A percentile compares a stretch with the other conserved stretches of the same genome.
These are phyloP conservation scores for Platichthys stellatus DNA, from an alignment of 2,113 vertebrate species.

Conservation along the genomic window DNA sequence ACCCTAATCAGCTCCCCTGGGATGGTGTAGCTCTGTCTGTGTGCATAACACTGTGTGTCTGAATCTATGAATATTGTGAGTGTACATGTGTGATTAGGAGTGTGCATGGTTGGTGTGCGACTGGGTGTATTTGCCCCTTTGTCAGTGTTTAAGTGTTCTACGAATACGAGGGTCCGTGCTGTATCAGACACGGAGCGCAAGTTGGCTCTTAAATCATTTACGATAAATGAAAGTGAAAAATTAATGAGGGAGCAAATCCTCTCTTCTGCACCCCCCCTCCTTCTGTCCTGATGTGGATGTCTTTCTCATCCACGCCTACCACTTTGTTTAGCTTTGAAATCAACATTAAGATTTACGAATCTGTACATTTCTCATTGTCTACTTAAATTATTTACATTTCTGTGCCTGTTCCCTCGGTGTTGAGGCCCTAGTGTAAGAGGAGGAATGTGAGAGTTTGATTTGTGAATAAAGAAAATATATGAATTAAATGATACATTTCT, in stretches of 20 bases:
- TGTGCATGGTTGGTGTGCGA: not conserved
- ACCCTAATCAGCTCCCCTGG: constrained; percentile 75
- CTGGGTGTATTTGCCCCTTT: constrained; percentile 1
- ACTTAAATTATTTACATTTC: not conserved
- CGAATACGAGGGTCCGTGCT: constrained; percentile 7
- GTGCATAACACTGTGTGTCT: constrained; percentile 20
- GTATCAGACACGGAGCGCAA: constrained; percentile 42
- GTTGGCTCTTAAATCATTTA: constrained; percentile 71
- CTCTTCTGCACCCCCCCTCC: constrained; percentile 30
- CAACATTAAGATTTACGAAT: not conserved
- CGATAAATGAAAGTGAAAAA: constrained; percentile 69
- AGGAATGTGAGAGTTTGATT: too few species aligned
- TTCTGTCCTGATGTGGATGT: constrained; percentile 26
- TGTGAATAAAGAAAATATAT: too few species aligned
- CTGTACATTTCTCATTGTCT: not conserved
- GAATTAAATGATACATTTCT: too few species aligned
- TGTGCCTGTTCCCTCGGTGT: too few species aligned
- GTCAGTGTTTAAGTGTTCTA: constrained; percentile 31
- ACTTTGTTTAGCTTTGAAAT: not conserved
- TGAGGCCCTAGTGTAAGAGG: too few species aligned
- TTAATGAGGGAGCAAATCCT: constrained; percentile 70
- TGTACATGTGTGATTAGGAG: not conserved
- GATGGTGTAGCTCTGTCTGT: constrained; percentile 44
- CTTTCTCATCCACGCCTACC: not conserved
- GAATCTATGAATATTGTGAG: constrained; percentile 31